Percentiles rank a stretch among this genome's conserved stretches.
phyloP scores from a whole-genome alignment of 1,140 invertebrate genomes.

The Scaptomyza pallida region DNA sequence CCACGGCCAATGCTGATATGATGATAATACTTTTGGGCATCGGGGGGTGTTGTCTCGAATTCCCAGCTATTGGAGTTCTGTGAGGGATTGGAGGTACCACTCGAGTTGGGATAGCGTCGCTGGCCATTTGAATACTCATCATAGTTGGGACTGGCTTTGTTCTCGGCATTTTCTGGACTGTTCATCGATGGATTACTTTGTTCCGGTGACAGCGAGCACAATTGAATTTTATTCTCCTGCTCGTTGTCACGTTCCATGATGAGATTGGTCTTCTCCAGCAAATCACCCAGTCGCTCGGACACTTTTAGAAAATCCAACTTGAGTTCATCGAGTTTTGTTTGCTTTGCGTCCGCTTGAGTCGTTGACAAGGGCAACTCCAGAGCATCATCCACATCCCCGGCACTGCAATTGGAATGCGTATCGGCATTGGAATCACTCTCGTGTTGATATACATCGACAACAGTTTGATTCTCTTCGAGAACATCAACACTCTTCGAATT shows the following conservation, averaged over 20 bases:
- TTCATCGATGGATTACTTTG: conserved; percentile 47
- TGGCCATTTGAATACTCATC: conserved; percentile 59
- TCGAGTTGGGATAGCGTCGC: conserved; percentile 67
- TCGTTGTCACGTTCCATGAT: conserved; percentile 76
- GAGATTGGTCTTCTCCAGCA: conserved; percentile 73
- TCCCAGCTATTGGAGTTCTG: conserved; percentile 74
- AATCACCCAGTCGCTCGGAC: conserved; percentile 68
- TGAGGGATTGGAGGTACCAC: conserved; percentile 70
- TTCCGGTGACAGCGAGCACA: conserved; percentile 51
- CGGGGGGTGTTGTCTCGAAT: conserved; percentile 52
- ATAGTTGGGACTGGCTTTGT: conserved; percentile 60
- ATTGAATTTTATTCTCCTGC: conserved; percentile 56
- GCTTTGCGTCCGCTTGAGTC: conserved; percentile 35
- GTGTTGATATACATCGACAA: conserved; percentile 64
- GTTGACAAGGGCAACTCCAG: not conserved
- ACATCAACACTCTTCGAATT: conserved; percentile 71
- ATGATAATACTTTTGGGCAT: conserved; percentile 60
- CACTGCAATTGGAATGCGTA: conserved; percentile 33
- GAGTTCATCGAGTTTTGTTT: conserved; percentile 65
- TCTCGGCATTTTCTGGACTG: conserved; percentile 40
- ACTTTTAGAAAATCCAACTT: conserved; percentile 74
- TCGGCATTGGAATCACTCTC: conserved; percentile 58
- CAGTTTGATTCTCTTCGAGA: conserved; percentile 56
- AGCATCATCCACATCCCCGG: not conserved
- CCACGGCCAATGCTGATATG: conserved; percentile 56